Conservation (phyloP, 2,888 invertebrate species). For the Helicoverpa assulta region DNA sequence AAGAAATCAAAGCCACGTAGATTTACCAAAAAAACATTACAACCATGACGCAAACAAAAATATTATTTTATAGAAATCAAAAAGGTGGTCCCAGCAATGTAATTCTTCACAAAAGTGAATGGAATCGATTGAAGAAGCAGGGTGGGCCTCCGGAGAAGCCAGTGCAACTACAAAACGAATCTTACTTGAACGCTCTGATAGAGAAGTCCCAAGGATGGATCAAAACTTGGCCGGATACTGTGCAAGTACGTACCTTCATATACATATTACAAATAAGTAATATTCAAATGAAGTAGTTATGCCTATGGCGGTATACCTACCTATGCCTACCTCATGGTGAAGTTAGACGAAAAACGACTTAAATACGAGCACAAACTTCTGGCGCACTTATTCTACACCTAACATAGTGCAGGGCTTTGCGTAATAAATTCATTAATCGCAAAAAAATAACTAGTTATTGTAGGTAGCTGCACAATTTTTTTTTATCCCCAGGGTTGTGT, state of each 20-base stretch:
- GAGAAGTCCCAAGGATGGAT: conserved; percentile 75
- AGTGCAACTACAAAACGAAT: conserved; percentile 55
- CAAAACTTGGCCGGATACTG: conserved; percentile 75
- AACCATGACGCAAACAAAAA: conserved; percentile 33
- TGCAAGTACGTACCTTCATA: conserved; percentile 63
- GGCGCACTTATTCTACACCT: too few species aligned
- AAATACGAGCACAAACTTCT: too few species aligned
- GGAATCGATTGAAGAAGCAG: conserved; percentile 71
- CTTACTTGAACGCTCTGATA: conserved; percentile 66
- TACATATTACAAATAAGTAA: not conserved
- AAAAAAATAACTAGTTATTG: too few species aligned
- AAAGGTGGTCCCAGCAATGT: conserved; percentile 51
- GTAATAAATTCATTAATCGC: too few species aligned
- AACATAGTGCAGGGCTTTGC: too few species aligned
- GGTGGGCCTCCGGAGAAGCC: conserved; percentile 45
- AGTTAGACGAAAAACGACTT: not conserved
- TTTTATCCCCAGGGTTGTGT: conserved; percentile 64
- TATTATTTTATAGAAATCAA: conserved; percentile 35
- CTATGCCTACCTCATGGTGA: not conserved
- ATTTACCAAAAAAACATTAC: conserved; percentile 28
- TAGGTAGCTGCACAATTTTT: too few species aligned
- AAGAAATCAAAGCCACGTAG: conserved; percentile 35
- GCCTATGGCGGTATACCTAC: not conserved
- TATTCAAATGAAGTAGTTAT: not conserved
- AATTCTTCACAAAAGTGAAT: conserved; percentile 72